phyloP scores from a whole-genome alignment of 2,888 invertebrate species.

The Caenorhabditis sp. region DNA sequence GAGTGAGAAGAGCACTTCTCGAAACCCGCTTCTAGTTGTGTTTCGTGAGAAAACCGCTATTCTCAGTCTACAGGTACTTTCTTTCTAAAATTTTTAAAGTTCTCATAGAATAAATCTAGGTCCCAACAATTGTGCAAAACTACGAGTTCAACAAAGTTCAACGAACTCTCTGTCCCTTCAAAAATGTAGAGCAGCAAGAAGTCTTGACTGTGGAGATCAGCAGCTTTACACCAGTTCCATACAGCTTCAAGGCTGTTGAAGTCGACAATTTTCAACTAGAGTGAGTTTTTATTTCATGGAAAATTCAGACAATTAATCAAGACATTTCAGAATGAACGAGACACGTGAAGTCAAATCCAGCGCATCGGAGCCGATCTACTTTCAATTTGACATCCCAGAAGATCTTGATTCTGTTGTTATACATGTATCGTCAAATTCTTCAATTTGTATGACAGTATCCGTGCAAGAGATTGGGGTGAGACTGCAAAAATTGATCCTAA shows the following conservation, averaged over 20 bases:
- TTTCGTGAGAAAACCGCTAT: slow-evolving; percentile 44
- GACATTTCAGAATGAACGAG: slow-evolving; percentile 29
- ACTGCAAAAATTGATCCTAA: slow-evolving; percentile 3
- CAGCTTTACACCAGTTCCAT: slow-evolving; percentile 39
- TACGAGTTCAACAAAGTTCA: slow-evolving; percentile 40
- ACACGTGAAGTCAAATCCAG: slow-evolving; percentile 23
- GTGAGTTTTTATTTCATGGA: slow-evolving; percentile 36
- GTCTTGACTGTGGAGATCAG: slow-evolving; percentile 47
- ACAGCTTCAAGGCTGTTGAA: slow-evolving; percentile 34
- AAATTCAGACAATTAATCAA: no score
- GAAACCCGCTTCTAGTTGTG: slow-evolving; percentile 43
- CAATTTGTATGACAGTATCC: slow-evolving; percentile 81
- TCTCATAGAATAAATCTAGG: slow-evolving; percentile 24
- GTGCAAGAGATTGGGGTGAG: slow-evolving; percentile 79
- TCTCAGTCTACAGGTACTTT: slow-evolving; percentile 47
- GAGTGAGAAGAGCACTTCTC: slow-evolving; percentile 18
- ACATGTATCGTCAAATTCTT: slow-evolving; percentile 71
- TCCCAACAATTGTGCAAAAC: slow-evolving; percentile 46
- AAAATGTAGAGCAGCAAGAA: slow-evolving; percentile 19
- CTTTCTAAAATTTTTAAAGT: slow-evolving; percentile 3
- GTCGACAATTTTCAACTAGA: slow-evolving; percentile 39
- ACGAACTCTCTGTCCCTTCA: slow-evolving; percentile 51
- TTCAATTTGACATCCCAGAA: slow-evolving; percentile 76
- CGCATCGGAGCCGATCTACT: slow-evolving; percentile 77
- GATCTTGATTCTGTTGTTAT: slow-evolving; percentile 71